These are phyloP conservation scores for Agapornis roseicollis DNA, from an alignment of 2,113 vertebrate genomes.

Conservation along the genomic window DNA sequence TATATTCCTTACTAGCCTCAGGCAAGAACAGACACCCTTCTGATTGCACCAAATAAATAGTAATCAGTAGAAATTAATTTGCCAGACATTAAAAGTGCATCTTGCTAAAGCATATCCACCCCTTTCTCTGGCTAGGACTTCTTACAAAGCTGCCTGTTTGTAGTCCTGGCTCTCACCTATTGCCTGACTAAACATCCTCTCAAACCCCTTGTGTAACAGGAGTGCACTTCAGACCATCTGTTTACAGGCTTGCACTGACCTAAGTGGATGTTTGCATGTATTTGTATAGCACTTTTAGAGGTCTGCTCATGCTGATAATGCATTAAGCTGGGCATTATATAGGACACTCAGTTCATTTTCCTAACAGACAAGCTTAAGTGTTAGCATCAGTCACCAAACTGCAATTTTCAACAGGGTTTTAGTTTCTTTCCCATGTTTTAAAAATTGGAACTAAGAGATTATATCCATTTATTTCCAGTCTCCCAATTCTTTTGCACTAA, in stretches of 20 bases:
- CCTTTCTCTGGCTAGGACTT: not conserved
- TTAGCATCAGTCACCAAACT: not conserved
- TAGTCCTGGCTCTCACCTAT: not conserved
- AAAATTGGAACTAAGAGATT: not conserved
- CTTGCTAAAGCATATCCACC: not conserved
- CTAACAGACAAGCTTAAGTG: not conserved
- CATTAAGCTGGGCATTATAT: not conserved
- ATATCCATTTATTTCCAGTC: not conserved
- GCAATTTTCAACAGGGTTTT: not conserved
- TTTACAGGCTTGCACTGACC: not conserved
- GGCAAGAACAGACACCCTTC: constrained; percentile 9
- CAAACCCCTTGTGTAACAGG: not conserved
- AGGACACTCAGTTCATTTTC: not conserved
- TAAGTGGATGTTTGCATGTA: not conserved
- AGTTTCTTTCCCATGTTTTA: not conserved
- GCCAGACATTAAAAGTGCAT: not conserved
- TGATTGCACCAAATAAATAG: constrained; percentile 57
- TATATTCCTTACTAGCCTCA: constrained; percentile 12
- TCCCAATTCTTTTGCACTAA: not conserved
- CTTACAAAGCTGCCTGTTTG: not conserved
- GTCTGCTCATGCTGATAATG: not conserved
- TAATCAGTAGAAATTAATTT: constrained; percentile 55
- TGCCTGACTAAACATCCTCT: not conserved
- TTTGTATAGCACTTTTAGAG: not conserved
- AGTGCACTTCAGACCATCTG: not conserved